Conservation (phyloP, 2,113 vertebrate genomes). For the Vidua chalybeata region DNA sequence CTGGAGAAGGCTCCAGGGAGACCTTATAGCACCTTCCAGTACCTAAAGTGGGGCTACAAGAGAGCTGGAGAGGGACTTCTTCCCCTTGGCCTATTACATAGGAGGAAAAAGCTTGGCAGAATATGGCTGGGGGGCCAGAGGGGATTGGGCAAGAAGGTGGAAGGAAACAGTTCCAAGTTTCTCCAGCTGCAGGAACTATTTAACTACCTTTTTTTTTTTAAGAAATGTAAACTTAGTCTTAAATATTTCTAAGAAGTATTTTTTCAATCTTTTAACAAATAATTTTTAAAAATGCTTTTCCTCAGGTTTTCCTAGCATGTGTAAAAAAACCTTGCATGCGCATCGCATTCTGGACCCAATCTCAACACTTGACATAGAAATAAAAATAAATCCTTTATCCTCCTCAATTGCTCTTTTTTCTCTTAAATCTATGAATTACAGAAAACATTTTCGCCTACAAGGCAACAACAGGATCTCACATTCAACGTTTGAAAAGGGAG, state of each 20-base stretch:
- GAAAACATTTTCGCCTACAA: neutral
- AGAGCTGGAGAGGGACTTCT: neutral
- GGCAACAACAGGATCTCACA: neutral
- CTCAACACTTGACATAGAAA: neutral
- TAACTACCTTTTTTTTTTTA: neutral
- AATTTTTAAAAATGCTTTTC: neutral
- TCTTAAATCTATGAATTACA: neutral
- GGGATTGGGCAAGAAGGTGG: rapidly evolving
- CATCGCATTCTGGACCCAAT: neutral
- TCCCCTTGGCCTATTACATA: neutral
- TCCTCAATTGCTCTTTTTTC: neutral
- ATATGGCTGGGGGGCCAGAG: neutral
- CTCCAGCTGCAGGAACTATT: neutral
- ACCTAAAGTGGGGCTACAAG: neutral
- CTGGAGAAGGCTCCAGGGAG: neutral
- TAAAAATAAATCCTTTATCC: neutral
- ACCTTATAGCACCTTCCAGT: neutral
- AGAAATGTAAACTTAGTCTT: neutral
- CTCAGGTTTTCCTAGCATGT: neutral
- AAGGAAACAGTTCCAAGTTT: neutral
- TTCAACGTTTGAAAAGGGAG: neutral
- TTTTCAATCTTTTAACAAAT: neutral
- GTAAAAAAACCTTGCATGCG: neutral
- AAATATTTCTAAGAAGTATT: neutral
- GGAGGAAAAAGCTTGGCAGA: neutral